These are phyloP conservation scores for Pterocles gutturalis DNA, from an alignment of 2,113 vertebrate genomes.

Conservation along the genomic window DNA sequence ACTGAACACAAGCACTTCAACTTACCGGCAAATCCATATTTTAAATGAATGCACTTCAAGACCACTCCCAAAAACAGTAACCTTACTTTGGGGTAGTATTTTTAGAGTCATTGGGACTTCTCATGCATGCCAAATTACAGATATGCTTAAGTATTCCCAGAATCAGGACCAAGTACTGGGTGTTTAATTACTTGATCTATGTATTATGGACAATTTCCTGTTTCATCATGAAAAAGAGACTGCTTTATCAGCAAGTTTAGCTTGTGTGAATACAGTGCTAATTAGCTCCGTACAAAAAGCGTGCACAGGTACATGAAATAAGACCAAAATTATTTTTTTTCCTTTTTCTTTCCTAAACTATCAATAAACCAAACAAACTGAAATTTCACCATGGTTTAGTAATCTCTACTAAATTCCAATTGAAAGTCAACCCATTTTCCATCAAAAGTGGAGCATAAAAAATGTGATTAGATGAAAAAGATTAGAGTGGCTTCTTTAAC, in stretches of 20 bases:
- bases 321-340: background rate
- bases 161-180: background rate
- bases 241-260: background rate
- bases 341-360: background rate
- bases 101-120: background rate
- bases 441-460: background rate
- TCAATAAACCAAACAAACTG: background rate
- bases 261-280: background rate
- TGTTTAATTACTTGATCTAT: background rate
- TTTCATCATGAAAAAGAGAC: background rate
- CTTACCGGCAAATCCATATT: background rate
- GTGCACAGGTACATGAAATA: background rate
- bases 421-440: background rate
- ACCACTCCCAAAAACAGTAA: background rate
- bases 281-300: background rate
- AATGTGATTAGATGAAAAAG: background rate
- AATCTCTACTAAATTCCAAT: background rate
- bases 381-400: background rate
- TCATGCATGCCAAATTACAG: background rate
- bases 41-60: background rate
- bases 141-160: background rate
- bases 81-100: background rate
- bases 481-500: background rate
- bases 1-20: fast-evolving
- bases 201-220: background rate